A percentile compares a stretch with the other conserved stretches of the same genome.
Conservation (phyloP, 1,140 invertebrate species). For the Capitella teleta region DNA sequence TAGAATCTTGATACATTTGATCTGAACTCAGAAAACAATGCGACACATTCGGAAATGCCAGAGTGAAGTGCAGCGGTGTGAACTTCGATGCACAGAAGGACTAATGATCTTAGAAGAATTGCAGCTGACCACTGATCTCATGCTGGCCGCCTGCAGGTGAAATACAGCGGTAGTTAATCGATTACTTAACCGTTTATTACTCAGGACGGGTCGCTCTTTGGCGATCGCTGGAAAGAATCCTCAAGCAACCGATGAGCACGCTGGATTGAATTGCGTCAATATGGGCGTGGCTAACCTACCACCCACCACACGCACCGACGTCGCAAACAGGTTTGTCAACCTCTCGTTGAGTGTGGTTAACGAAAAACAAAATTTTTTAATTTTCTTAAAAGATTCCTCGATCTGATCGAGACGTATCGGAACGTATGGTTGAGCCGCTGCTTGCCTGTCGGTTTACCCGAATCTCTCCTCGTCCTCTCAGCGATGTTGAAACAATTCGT, state of each 20-base stretch:
- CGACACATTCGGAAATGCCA: slow-evolving; percentile 49
- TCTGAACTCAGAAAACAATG: slow-evolving; percentile 47
- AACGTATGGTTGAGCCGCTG: too few species aligned
- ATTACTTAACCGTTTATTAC: background rate
- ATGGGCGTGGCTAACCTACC: slow-evolving; percentile 52
- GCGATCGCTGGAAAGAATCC: slow-evolving; percentile 52
- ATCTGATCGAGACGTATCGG: too few species aligned
- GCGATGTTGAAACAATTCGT: too few species aligned
- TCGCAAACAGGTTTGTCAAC: slow-evolving; percentile 51
- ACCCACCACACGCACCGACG: slow-evolving; percentile 52
- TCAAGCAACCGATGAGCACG: slow-evolving; percentile 45
- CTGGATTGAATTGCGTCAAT: slow-evolving; percentile 54
- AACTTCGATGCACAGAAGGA: slow-evolving; percentile 15
- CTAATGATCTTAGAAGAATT: slow-evolving; percentile 47
- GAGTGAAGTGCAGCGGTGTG: slow-evolving; percentile 37
- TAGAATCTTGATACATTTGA: slow-evolving; percentile 13
- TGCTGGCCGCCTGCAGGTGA: slow-evolving; percentile 51
- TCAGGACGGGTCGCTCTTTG: slow-evolving; percentile 50
- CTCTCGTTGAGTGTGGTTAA: background rate
- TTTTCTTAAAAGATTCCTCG: too few species aligned
- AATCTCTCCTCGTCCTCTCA: too few species aligned
- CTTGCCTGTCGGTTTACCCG: too few species aligned
- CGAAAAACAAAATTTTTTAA: too few species aligned
- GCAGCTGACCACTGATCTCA: slow-evolving; percentile 51
- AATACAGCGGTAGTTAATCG: background rate